phyloP scores from a whole-genome alignment of 2,888 invertebrate species.

The Sipha maydis region DNA sequence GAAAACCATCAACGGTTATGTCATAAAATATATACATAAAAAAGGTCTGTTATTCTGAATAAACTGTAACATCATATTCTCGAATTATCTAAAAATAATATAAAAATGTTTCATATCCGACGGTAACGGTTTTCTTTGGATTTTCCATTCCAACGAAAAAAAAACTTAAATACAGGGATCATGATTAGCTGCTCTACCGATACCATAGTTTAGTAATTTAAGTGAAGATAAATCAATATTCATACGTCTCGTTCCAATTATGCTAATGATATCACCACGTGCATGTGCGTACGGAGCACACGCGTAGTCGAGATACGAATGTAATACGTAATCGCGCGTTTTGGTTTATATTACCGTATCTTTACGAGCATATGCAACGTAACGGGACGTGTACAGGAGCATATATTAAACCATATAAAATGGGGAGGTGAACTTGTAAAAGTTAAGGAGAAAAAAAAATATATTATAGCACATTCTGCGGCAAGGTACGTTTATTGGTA shows the following conservation, averaged over 20 bases:
- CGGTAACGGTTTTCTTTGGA: too few species aligned
- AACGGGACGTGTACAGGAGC: conserved; percentile 15
- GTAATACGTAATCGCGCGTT: background rate
- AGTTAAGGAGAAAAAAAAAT: background rate
- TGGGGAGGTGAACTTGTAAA: conserved; percentile 9
- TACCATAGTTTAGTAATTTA: background rate
- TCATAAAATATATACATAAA: too few species aligned
- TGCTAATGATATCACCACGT: background rate
- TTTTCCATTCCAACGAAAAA: background rate
- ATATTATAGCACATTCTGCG: background rate
- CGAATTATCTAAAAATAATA: too few species aligned
- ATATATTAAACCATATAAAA: background rate
- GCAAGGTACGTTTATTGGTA: background rate
- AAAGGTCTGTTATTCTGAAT: too few species aligned
- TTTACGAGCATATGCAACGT: conserved; percentile 31
- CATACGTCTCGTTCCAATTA: background rate
- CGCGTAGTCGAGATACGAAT: background rate
- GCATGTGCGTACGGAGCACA: background rate
- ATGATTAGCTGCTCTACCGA: background rate
- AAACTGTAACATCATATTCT: too few species aligned
- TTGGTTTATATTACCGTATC: background rate
- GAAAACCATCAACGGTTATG: too few species aligned
- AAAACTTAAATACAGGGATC: background rate
- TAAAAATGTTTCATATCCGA: too few species aligned
- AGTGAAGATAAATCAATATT: background rate